phyloP scores from a whole-genome alignment of 2,797 vertebrate genomes.

The Sebastes vulpes region DNA sequence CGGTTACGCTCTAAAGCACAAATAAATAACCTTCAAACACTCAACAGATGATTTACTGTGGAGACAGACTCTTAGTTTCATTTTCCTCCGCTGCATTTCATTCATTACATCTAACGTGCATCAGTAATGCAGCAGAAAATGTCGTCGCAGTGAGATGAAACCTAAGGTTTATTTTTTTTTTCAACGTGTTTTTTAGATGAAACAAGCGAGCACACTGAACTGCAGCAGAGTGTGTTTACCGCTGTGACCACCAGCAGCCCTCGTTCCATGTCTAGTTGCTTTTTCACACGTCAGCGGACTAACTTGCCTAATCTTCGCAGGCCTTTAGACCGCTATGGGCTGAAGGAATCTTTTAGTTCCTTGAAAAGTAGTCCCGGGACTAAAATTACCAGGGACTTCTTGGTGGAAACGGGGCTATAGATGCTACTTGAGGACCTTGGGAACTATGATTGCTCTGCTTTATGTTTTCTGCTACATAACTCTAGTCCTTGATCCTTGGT shows the following conservation, averaged over 20 bases:
- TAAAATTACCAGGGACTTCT: background rate
- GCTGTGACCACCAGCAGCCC: too few relatives aligned
- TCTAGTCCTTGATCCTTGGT: background rate
- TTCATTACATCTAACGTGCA: background rate
- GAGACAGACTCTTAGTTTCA: background rate
- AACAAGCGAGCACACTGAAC: too few relatives aligned
- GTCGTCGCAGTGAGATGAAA: too few relatives aligned
- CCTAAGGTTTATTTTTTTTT: too few relatives aligned
- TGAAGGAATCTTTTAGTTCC: background rate
- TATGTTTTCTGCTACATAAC: background rate
- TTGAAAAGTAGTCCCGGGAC: background rate
- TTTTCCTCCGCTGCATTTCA: background rate
- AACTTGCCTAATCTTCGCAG: background rate
- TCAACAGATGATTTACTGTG: background rate
- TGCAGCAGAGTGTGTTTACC: background rate
- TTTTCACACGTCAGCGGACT: background rate
- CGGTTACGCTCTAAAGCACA: too few relatives aligned
- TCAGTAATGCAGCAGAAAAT: background rate
- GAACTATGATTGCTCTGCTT: background rate
- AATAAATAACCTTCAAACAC: too few relatives aligned
- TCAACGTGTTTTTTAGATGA: too few relatives aligned
- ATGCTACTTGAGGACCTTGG: background rate
- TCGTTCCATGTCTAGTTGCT: background rate
- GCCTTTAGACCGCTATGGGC: background rate
- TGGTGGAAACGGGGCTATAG: background rate